phyloP scores from a whole-genome alignment of 1,140 invertebrate species.

The Chrysomallon squamiferum region DNA sequence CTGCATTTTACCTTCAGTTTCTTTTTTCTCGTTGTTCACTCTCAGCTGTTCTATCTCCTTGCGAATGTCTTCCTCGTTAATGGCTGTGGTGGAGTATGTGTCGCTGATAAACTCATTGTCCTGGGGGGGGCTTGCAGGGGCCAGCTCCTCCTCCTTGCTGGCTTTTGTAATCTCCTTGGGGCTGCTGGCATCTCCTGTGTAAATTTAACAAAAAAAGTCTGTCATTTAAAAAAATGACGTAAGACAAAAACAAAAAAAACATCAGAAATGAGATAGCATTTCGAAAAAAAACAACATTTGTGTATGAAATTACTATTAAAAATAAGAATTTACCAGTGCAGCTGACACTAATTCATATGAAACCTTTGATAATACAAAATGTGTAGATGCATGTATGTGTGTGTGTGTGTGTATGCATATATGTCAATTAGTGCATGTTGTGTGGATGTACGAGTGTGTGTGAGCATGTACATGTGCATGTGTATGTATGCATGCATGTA shows the following conservation, averaged over 20 bases:
- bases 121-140: conserved; percentile 43
- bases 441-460: no score
- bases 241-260: not conserved
- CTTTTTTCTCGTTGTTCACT: conserved; percentile 41
- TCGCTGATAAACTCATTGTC: conserved; percentile 66
- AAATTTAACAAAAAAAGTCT: not conserved
- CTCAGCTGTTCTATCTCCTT: conserved; percentile 65
- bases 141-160: conserved; percentile 36
- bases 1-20: no score
- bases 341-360: no score
- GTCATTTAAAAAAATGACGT: not conserved
- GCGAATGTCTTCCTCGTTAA: conserved; percentile 64
- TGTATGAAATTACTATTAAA: no score
- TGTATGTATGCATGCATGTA: no score
- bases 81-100: conserved; percentile 55
- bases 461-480: no score
- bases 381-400: no score
- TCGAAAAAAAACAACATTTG: not conserved
- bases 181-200: not conserved
- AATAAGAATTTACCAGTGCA: no score
- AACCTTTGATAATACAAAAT: no score
- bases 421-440: no score
- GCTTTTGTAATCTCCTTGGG: not conserved
- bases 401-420: not conserved
- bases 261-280: not conserved